phyloP scores from a whole-genome alignment of 2,797 vertebrate species.

The Chelon labrosus region DNA sequence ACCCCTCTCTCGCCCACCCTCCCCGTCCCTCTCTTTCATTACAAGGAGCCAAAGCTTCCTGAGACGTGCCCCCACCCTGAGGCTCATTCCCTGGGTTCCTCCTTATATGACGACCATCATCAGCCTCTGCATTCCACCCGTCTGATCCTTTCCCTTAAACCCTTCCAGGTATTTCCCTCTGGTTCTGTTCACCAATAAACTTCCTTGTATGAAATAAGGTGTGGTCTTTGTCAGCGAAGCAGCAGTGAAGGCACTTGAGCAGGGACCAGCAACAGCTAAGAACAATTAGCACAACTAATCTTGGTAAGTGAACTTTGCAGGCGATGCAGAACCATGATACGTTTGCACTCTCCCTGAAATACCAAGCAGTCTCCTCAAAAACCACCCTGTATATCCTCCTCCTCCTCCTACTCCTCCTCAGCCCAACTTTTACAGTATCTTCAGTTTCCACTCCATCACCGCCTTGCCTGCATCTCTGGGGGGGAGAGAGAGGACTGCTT shows the following conservation, averaged over 20 bases:
- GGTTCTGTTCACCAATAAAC: too few species aligned
- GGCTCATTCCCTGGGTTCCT: too few species aligned
- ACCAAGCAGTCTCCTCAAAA: not conserved
- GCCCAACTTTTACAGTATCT: conserved; percentile 41
- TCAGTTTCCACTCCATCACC: conserved; percentile 46
- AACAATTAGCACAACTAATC: conserved; percentile 15
- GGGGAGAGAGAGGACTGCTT: conserved; percentile 35
- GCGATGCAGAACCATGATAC: conserved; percentile 18
- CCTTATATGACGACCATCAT: too few species aligned
- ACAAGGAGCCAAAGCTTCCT: too few species aligned
- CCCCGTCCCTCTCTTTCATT: too few species aligned
- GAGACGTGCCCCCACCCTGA: too few species aligned
- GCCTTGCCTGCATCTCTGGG: conserved; percentile 32
- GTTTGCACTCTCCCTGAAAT: conserved; percentile 10
- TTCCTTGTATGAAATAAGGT: too few species aligned
- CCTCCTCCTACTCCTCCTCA: conserved; percentile 22
- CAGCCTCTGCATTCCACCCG: too few species aligned
- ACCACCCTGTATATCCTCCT: not conserved
- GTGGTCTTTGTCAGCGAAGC: too few species aligned
- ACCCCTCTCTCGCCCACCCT: too few species aligned
- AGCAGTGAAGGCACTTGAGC: not conserved
- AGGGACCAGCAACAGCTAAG: not conserved
- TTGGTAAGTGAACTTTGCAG: conserved; percentile 23
- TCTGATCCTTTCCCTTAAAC: too few species aligned
- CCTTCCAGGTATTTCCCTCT: too few species aligned